A percentile compares a stretch with the other conserved stretches of the same genome.
Evolutionary conservation across 2,797 vertebrate genomes (phyloP).

Genomic region (Gadopsis marmoratus): DNA sequence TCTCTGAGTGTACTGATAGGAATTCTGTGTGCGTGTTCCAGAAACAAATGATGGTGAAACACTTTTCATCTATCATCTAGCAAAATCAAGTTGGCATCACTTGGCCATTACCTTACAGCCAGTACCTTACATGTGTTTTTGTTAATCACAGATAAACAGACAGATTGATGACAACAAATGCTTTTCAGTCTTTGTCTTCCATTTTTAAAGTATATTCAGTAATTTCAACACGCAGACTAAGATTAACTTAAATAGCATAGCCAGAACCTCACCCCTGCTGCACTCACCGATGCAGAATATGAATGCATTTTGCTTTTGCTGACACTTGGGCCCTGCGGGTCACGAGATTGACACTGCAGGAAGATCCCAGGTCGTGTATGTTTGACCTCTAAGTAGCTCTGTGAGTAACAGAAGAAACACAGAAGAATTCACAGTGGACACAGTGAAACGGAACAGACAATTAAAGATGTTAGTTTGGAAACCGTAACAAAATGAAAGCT

Average conservation of each 20-base stretch:
- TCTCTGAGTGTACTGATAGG: slow-evolving; percentile 41
- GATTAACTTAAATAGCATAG: background rate
- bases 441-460: slow-evolving; percentile 25
- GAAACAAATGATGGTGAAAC: slow-evolving; percentile 58
- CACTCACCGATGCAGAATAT: slow-evolving; percentile 9
- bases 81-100: slow-evolving; percentile 50
- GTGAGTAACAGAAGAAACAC: slow-evolving; percentile 17
- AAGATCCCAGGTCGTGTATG: slow-evolving; percentile 39
- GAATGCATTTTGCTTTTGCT: slow-evolving; percentile 36
- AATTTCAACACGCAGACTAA: background rate
- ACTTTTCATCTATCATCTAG: slow-evolving; percentile 57
- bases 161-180: slow-evolving; percentile 34
- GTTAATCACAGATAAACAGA: slow-evolving; percentile 58
- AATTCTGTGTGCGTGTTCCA: slow-evolving; percentile 54
- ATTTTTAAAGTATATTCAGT: slow-evolving; percentile 1
- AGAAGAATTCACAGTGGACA: slow-evolving; percentile 35
- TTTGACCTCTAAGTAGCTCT: slow-evolving; percentile 51
- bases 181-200: slow-evolving; percentile 18
- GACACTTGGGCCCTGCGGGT: slow-evolving; percentile 32
- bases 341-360: slow-evolving; percentile 30
- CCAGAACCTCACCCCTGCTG: background rate
- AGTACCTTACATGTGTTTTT: slow-evolving; percentile 34
- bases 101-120: slow-evolving; percentile 40
- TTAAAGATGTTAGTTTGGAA: slow-evolving; percentile 3
- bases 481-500: slow-evolving; percentile 2